phyloP scores from a whole-genome alignment of 2,113 vertebrate genomes.

The Tylochromis polylepis region DNA sequence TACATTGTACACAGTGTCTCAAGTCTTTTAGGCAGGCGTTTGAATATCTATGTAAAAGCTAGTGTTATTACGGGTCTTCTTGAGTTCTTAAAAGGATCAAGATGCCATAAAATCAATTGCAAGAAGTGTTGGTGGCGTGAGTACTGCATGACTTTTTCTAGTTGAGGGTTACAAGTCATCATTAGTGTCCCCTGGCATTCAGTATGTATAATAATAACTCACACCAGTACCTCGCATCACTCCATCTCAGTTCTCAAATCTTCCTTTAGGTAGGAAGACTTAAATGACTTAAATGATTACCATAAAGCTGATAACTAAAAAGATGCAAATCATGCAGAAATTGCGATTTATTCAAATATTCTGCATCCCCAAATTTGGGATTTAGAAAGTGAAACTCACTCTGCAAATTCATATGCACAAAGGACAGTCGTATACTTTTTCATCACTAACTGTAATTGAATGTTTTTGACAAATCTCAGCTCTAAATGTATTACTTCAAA shows the following conservation, averaged over 20 bases:
- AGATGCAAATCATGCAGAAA: not conserved
- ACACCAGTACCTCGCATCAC: not conserved
- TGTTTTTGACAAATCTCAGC: not conserved
- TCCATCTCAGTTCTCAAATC: not conserved
- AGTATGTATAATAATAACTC: not conserved
- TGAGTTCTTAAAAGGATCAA: not conserved
- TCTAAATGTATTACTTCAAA: not conserved
- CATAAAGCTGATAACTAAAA: not conserved
- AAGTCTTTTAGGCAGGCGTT: not conserved
- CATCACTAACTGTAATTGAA: not conserved
- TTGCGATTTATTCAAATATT: not conserved
- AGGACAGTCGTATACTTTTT: not conserved
- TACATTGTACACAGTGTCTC: not conserved
- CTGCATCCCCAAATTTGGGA: not conserved
- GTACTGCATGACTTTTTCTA: not conserved
- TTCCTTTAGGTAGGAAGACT: not conserved
- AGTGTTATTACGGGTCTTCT: not conserved
- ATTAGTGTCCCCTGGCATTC: not conserved
- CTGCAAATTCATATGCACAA: not conserved
- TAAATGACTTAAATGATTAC: not conserved
- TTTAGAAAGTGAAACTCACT: not conserved
- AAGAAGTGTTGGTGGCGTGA: not conserved
- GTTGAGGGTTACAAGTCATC: not conserved
- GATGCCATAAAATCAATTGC: not conserved
- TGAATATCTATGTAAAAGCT: no score